Evolutionary conservation across 2,797 vertebrate species (phyloP).

Genomic region (Poecile montanus): DNA sequence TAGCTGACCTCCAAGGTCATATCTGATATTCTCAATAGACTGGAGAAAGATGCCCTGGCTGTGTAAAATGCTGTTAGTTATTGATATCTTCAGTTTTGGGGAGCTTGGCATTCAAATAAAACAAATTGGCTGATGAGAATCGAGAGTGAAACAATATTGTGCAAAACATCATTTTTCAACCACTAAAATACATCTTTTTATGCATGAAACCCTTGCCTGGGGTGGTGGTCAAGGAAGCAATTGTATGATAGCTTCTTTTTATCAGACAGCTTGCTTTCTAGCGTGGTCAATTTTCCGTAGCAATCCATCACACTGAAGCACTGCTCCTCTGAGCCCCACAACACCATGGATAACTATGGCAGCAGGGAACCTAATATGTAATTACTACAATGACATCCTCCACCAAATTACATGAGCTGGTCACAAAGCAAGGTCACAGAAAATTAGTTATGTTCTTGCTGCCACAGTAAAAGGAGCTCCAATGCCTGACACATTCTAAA

Average conservation of each 20-base stretch:
- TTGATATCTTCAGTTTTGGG: not conserved
- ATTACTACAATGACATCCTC: conserved; percentile 43
- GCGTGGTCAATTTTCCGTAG: not conserved
- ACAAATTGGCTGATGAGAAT: not conserved
- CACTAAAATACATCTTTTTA: fast-evolving
- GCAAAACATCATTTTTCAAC: not conserved
- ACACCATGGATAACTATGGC: not conserved
- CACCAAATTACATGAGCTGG: conserved; percentile 15
- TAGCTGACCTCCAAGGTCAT: not conserved
- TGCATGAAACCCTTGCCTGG: not conserved
- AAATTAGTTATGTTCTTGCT: not conserved
- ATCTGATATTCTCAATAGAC: not conserved
- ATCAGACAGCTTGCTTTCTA: conserved; percentile 4
- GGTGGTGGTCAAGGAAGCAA: not conserved
- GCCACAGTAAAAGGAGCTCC: not conserved
- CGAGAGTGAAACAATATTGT: not conserved
- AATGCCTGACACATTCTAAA: not conserved
- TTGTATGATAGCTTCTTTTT: not conserved
- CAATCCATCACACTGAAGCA: conserved; percentile 34
- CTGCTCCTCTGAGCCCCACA: conserved; percentile 12
- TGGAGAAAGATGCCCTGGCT: not conserved
- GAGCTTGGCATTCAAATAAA: not conserved
- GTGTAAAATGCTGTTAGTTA: not conserved
- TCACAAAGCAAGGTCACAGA: conserved; percentile 26
- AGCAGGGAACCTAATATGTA: conserved; percentile 39